A percentile compares a stretch with the other conserved stretches of the same genome.
Conservation (phyloP, 1,140 invertebrate genomes). For the Sminthurinus signatus region DNA sequence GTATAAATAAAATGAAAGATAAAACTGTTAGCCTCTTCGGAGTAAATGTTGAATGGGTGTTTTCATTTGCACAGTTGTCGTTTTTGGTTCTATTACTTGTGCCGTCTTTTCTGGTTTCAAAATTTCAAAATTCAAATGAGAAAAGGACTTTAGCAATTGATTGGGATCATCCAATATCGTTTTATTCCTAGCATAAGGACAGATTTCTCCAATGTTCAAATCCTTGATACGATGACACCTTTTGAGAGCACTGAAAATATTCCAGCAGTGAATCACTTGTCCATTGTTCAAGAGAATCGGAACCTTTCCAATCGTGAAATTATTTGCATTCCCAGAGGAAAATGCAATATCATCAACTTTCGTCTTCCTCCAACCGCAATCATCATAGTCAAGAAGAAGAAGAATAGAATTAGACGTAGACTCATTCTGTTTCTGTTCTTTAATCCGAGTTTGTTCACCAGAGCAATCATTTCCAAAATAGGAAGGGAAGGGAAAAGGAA, state of each 20-base stretch:
- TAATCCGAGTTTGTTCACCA: not conserved
- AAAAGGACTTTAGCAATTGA: not conserved
- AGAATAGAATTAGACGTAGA: no score
- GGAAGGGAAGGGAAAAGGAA: not conserved
- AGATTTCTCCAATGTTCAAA: not conserved
- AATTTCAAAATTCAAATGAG: no score
- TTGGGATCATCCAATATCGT: not conserved
- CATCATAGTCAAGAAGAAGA: slow-evolving; percentile 1
- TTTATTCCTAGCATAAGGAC: not conserved
- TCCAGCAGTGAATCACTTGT: not conserved
- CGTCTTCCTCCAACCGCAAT: slow-evolving; percentile 5
- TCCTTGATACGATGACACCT: not conserved
- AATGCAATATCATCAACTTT: not conserved
- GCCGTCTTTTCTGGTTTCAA: no score
- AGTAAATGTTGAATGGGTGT: no score
- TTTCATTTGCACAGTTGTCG: no score
- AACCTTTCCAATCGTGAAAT: not conserved
- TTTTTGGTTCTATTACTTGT: no score
- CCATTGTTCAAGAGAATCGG: not conserved
- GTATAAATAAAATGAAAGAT: no score
- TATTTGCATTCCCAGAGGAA: not conserved
- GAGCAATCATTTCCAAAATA: not conserved
- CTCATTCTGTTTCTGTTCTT: no score
- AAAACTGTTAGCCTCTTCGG: no score
- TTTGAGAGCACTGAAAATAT: not conserved